A percentile compares a stretch with the other conserved stretches of the same genome.
Conservation (phyloP, 2,888 invertebrate species). For the Allacma fusca region DNA sequence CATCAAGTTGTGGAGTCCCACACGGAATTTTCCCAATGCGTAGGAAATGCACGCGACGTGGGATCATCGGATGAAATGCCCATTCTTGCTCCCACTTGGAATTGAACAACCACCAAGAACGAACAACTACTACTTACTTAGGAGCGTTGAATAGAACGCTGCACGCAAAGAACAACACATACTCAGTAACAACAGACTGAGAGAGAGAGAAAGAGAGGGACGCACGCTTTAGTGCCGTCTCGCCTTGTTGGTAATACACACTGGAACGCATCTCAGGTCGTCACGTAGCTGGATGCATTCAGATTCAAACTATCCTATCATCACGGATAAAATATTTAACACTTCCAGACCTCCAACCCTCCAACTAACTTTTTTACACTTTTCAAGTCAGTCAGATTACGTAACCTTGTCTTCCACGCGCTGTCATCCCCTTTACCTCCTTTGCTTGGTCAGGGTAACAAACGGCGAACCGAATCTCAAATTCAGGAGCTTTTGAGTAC, state of each 20-base stretch:
- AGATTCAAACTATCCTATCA: conserved; percentile 14
- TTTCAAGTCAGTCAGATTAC: not conserved
- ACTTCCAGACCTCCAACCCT: not conserved
- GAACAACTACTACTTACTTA: no score
- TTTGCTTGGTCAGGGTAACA: no score
- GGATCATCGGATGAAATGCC: conserved; percentile 7
- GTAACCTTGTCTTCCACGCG: no score
- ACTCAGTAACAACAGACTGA: not conserved
- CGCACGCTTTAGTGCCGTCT: conserved; percentile 13
- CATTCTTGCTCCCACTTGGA: conserved; percentile 7
- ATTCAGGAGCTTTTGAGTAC: no score
- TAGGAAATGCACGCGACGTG: not conserved
- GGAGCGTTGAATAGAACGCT: not conserved
- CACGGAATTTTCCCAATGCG: not conserved
- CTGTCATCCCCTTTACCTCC: no score
- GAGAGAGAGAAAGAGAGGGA: not conserved
- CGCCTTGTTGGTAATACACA: conserved; percentile 7
- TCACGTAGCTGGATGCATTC: conserved; percentile 9
- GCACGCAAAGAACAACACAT: no score
- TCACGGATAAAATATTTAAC: conserved; percentile 12
- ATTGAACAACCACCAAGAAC: no score
- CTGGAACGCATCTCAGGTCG: not conserved
- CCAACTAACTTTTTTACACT: not conserved
- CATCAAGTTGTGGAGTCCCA: no score
- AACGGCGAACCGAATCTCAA: no score